Evolutionary conservation across 1,140 invertebrate species (phyloP).

Genomic region (Ooceraea biroi): DNA sequence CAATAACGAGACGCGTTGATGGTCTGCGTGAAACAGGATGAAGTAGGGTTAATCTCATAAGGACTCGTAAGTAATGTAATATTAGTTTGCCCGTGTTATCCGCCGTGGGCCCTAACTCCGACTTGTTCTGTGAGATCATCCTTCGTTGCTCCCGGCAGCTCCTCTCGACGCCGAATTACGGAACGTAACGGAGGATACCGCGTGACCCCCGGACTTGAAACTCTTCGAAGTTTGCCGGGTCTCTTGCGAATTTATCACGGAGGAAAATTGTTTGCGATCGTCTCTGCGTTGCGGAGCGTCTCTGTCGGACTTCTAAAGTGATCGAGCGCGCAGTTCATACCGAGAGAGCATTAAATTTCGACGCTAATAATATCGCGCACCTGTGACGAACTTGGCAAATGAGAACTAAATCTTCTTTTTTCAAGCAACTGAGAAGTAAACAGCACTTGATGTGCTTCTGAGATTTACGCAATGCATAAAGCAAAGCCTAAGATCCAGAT

Average conservation of each 20-base stretch:
- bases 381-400: neutral
- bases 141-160: conserved; percentile 46
- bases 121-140: conserved; percentile 58
- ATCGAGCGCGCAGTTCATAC: conserved; percentile 6
- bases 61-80: conserved; percentile 66
- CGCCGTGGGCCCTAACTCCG: conserved; percentile 53
- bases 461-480: too few species aligned
- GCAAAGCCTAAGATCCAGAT: too few species aligned
- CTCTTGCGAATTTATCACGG: conserved; percentile 41
- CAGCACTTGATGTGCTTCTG: too few species aligned
- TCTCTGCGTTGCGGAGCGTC: neutral
- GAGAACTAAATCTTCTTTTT: too few species aligned
- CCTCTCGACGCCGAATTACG: conserved; percentile 39
- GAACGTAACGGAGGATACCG: conserved; percentile 42
- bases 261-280: conserved; percentile 45
- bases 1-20: conserved; percentile 52
- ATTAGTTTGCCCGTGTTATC: conserved; percentile 62
- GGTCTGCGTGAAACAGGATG: conserved; percentile 35
- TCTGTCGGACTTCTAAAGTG: neutral
- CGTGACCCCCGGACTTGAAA: conserved; percentile 53
- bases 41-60: conserved; percentile 64
- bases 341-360: neutral
- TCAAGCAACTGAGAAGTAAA: too few species aligned
- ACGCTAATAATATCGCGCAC: neutral
- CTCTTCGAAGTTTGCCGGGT: conserved; percentile 51